Conservation (phyloP, 2,113 vertebrate genomes). For the Python bivittatus region DNA sequence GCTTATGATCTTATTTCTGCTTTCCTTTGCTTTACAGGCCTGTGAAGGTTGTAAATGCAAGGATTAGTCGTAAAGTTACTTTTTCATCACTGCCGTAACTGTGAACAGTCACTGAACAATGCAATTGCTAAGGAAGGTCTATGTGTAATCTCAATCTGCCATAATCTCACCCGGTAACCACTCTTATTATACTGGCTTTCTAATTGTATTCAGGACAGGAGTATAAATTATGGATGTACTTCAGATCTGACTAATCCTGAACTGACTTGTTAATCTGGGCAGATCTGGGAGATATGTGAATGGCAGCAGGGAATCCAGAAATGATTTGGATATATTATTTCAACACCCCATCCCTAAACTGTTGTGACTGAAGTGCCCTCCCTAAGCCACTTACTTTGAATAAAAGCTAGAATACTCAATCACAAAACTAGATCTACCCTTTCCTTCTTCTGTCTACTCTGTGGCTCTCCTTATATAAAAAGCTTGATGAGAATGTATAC, state of each 20-base stretch:
- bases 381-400: not conserved
- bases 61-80: not conserved
- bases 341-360: not conserved
- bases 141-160: not conserved
- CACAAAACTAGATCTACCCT: not conserved
- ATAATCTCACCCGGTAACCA: not conserved
- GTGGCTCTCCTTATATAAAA: not conserved
- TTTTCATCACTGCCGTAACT: not conserved
- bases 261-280: not conserved
- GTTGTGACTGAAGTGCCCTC: not conserved
- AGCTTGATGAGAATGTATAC: not conserved
- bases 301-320: not conserved
- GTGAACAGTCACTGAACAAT: not conserved
- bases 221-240: not conserved
- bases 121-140: not conserved
- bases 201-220: not conserved
- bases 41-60: not conserved
- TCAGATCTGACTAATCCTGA: not conserved
- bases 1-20: not conserved
- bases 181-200: not conserved
- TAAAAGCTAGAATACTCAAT: not conserved
- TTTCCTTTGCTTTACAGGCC: not conserved
- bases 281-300: not conserved
- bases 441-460: not conserved
- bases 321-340: not conserved